Conservation (phyloP, 2,888 invertebrate genomes). For the Gerris lacustris region DNA sequence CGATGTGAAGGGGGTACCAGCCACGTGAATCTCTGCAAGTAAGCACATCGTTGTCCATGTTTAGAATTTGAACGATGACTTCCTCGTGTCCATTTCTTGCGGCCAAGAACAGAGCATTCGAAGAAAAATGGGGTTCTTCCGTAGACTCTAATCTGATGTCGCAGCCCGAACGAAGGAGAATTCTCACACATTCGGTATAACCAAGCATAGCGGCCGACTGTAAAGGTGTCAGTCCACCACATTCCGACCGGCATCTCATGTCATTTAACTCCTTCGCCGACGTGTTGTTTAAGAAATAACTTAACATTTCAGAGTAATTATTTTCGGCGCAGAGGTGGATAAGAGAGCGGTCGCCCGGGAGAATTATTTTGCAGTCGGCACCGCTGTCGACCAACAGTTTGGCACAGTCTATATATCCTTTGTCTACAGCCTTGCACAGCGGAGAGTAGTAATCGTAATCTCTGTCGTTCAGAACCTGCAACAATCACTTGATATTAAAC, state of each 20-base stretch:
- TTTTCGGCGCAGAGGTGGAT: conserved; percentile 48
- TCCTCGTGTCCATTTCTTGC: conserved; percentile 29
- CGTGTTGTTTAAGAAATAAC: conserved; percentile 37
- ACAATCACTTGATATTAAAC: too few species aligned
- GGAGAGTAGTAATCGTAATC: conserved; percentile 39
- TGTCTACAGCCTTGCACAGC: conserved; percentile 45
- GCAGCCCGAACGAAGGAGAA: conserved; percentile 40
- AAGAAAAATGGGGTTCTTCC: conserved; percentile 37
- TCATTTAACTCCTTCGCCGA: conserved; percentile 33
- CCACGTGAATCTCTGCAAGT: conserved; percentile 25
- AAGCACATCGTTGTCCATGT: conserved; percentile 37
- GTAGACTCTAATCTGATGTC: conserved; percentile 41
- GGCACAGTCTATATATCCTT: conserved; percentile 41
- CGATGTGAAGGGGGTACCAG: conserved; percentile 39
- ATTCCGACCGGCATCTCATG: conserved; percentile 28
- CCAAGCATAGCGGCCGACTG: conserved; percentile 47
- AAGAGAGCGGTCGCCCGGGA: conserved; percentile 43
- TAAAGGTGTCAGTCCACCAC: conserved; percentile 41
- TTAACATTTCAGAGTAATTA: conserved; percentile 44
- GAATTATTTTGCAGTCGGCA: conserved; percentile 39
- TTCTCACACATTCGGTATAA: conserved; percentile 39
- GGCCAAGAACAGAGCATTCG: conserved; percentile 31
- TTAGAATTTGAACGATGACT: conserved; percentile 29
- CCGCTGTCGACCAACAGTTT: conserved; percentile 40
- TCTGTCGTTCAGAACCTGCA: conserved; percentile 22